These are phyloP conservation scores for Percina caprodes DNA, from an alignment of 2,113 vertebrate genomes.

Conservation along the genomic window DNA sequence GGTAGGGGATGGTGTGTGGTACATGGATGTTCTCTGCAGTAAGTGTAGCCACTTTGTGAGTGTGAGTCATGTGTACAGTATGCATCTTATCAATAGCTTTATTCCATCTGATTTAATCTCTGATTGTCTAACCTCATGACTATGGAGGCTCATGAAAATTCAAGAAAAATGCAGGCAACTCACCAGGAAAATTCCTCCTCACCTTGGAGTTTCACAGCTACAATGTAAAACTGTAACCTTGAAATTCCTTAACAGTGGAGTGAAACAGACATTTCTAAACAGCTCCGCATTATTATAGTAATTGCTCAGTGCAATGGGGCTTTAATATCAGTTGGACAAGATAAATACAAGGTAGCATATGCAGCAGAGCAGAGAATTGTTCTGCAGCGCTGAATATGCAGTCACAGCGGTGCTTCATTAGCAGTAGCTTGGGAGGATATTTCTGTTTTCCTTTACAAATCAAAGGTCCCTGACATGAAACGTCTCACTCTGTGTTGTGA, in stretches of 20 bases:
- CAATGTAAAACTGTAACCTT: conserved; percentile 49
- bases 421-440: neutral
- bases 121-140: conserved; percentile 38
- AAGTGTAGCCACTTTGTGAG: neutral
- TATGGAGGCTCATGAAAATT: no score
- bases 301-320: conserved; percentile 48
- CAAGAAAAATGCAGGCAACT: conserved; percentile 30
- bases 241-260: conserved; percentile 44
- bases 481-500: neutral
- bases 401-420: conserved; percentile 23
- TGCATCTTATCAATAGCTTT: conserved; percentile 13
- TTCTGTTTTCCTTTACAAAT: conserved; percentile 28
- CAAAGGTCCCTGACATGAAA: neutral
- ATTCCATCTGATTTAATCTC: conserved; percentile 8
- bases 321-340: conserved; percentile 51
- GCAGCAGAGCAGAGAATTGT: conserved; percentile 31
- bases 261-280: conserved; percentile 58
- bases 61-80: neutral
- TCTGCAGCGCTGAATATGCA: conserved; percentile 24
- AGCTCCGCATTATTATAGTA: conserved; percentile 56
- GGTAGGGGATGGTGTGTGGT: conserved; percentile 6
- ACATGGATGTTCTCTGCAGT: neutral
- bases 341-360: conserved; percentile 56
- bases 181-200: conserved; percentile 12
- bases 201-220: conserved; percentile 36